Evolutionary conservation across 2,888 invertebrate species (phyloP), one percentile per base, ranked within the genome.

Genomic region (Noctuana brunneofusca): DNA sequence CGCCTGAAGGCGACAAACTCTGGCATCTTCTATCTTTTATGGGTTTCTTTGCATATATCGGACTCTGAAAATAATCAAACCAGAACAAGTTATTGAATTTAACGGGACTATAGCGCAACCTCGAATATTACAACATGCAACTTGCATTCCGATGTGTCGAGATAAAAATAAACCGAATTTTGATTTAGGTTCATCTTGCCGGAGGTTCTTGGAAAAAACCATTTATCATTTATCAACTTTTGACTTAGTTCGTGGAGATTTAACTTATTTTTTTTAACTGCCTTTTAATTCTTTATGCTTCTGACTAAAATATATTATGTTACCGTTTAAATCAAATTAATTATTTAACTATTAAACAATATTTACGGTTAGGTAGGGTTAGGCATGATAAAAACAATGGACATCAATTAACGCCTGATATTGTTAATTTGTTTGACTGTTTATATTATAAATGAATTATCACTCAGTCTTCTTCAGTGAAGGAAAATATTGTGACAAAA

Each of bases 1-100:
- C 41, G 16, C 16, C 66, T 35, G 75, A 71, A 9, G 86, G 82
- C 3, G 84, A 83, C 60, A 85, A 73, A 68, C 86, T 87, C 65
- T 82, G 81, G 66, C 80, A 81, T 80, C 84, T 79, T 73, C 81
- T 75, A 24, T 71, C 69, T 41, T 64, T 65, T 12, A 65, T 49
- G 49, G 58, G 24, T 52, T 72, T 79, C 64, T 72, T 79, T 9
- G 55, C 32, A 43, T 55, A 50, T 11, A 63, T 59, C 5, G 74
- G 70, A 58, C 70, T 74, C 80, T 83, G 53, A 72, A 73, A 69
- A 43, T 27, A 68, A 56, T 20, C 22, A 46, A 18, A 20, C 18
- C 11, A 20, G 11, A 5, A 3, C n/a, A n/a, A 14, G n/a, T n/a
- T 38, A 14, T 9, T 30, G 4, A 5, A 30, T 30, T 30, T 30